Percentiles rank a stretch among this genome's conserved stretches.
Evolutionary conservation across 2,113 vertebrate species (phyloP).

Genomic region (Morone saxatilis): DNA sequence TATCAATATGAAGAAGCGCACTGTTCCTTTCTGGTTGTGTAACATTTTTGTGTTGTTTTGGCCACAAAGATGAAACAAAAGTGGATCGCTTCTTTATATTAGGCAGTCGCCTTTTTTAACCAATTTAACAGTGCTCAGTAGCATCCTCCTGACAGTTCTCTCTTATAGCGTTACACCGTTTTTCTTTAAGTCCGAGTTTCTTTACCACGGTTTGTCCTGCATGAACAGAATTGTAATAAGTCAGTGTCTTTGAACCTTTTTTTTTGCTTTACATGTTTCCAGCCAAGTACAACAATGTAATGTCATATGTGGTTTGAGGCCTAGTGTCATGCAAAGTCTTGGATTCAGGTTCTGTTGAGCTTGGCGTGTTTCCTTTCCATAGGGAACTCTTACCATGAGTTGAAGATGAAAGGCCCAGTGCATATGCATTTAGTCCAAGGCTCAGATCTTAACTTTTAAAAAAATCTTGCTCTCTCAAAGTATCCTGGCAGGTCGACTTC

Average conservation of each 20-base stretch:
- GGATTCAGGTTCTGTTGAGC: conserved; percentile 47
- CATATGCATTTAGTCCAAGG: not conserved
- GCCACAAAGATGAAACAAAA: not conserved
- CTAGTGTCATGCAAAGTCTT: conserved; percentile 36
- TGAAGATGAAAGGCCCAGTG: conserved; percentile 39
- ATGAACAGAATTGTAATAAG: conserved; percentile 2
- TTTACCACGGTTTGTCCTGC: not conserved
- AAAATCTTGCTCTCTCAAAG: not conserved
- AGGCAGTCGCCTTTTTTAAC: not conserved
- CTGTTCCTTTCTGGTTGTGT: not conserved
- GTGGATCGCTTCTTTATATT: not conserved
- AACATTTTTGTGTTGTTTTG: not conserved
- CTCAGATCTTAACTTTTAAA: conserved; percentile 1
- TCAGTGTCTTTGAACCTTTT: conserved; percentile 20
- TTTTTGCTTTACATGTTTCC: conserved; percentile 1
- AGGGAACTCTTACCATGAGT: conserved; percentile 19
- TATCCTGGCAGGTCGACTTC: not conserved
- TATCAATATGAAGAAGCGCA: not conserved
- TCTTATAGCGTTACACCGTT: not conserved
- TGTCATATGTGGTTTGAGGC: conserved; percentile 29
- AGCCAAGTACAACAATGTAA: conserved; percentile 12
- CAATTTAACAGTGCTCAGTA: not conserved
- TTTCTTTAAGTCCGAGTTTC: not conserved
- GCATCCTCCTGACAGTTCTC: not conserved
- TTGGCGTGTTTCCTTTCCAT: conserved; percentile 38